These are phyloP conservation scores for Loriculus beryllinus DNA, from an alignment of 2,797 vertebrate species.

Conservation along the genomic window DNA sequence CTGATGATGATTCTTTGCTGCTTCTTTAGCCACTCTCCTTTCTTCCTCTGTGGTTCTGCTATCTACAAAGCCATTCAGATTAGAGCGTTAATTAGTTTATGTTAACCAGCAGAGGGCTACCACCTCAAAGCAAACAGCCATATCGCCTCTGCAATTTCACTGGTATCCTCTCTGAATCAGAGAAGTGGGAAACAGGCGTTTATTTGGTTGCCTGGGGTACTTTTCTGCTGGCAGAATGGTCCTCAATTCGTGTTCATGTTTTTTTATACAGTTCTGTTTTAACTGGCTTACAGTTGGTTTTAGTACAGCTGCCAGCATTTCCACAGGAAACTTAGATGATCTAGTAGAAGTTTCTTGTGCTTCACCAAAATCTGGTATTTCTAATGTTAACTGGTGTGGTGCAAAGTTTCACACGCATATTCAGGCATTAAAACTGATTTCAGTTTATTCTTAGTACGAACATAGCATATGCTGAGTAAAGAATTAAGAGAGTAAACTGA, in stretches of 20 bases:
- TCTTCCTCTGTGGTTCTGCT: constrained; percentile 31
- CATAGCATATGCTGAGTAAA: background rate
- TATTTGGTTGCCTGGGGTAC: background rate
- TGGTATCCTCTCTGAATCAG: background rate
- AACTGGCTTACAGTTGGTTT: background rate
- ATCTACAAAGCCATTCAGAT: constrained; percentile 40
- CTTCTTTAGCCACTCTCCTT: background rate
- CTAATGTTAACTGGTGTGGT: background rate
- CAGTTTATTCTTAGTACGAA: background rate
- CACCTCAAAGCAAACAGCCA: constrained; percentile 22
- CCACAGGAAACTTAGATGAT: background rate
- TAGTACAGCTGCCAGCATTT: background rate
- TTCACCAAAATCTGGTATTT: background rate
- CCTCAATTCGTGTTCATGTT: background rate
- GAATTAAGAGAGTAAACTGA: background rate
- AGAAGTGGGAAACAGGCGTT: background rate
- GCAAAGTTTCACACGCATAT: background rate
- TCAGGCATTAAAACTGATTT: background rate
- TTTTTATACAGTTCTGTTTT: background rate
- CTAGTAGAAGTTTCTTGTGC: background rate
- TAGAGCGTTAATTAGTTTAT: constrained; percentile 27
- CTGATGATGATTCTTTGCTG: background rate
- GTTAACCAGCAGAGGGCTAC: constrained; percentile 64
- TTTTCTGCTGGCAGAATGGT: background rate
- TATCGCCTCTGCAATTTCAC: background rate